These are phyloP conservation scores for Cryptotis parvus DNA, from an alignment of 2,113 vertebrate species.

Conservation along the genomic window DNA sequence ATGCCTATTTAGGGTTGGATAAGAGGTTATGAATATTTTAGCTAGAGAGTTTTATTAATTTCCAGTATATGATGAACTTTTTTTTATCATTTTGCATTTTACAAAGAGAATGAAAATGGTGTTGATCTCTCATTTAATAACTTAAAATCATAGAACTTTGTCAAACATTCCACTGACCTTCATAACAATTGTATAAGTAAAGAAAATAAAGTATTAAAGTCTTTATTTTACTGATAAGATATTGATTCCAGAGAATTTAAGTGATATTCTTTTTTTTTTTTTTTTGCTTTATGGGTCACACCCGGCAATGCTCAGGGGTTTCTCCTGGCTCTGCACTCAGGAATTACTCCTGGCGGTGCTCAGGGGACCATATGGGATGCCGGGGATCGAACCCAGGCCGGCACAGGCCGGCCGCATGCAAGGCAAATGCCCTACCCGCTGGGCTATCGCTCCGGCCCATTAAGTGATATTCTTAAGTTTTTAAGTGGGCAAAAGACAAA, in stretches of 20 bases:
- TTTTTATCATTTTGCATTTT: slow-evolving; percentile 19
- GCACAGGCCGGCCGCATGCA: too few species aligned
- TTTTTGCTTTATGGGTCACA: too few species aligned
- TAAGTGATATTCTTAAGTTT: neutral
- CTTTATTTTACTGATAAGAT: slow-evolving; percentile 48
- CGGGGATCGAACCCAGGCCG: too few species aligned
- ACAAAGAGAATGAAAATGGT: slow-evolving; percentile 29
- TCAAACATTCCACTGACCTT: neutral
- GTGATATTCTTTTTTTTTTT: neutral
- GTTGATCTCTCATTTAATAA: slow-evolving; percentile 37
- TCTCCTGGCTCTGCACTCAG: too few species aligned
- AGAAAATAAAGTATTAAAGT: neutral
- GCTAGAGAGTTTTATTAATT: slow-evolving; percentile 26
- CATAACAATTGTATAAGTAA: neutral
- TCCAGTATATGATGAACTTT: neutral
- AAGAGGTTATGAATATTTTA: slow-evolving; percentile 32
- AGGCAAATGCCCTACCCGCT: too few species aligned
- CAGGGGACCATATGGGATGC: too few species aligned
- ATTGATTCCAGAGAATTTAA: slow-evolving; percentile 42
- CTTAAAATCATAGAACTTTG: slow-evolving; percentile 36
- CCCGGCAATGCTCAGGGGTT: too few species aligned
- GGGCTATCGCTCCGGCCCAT: too few species aligned
- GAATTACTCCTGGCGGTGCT: too few species aligned
- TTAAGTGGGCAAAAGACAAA: neutral
- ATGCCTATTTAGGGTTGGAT: neutral